These are phyloP conservation scores for Geococcyx californianus DNA, from an alignment of 2,113 vertebrate genomes.

Conservation along the genomic window DNA sequence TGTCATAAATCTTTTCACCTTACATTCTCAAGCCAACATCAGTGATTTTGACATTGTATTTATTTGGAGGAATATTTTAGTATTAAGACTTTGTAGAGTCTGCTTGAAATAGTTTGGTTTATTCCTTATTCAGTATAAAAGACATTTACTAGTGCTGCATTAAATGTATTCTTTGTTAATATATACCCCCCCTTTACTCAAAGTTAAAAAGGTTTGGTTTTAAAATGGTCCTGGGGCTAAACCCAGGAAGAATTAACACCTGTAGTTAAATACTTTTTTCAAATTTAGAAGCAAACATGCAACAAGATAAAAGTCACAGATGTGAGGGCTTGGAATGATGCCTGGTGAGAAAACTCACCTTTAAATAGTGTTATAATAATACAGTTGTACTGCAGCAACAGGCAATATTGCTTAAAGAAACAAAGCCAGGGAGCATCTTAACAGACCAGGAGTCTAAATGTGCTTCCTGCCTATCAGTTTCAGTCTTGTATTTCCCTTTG, in stretches of 20 bases:
- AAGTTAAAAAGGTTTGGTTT: constrained; percentile 65
- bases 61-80: background rate
- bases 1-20: background rate
- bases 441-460: background rate
- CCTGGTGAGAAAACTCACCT: constrained; percentile 50
- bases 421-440: background rate
- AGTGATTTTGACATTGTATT: background rate
- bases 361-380: background rate
- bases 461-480: background rate
- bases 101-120: background rate
- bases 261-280: constrained; percentile 67
- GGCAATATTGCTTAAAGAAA: background rate
- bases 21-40: background rate
- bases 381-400: background rate
- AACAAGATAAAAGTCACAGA: constrained; percentile 69
- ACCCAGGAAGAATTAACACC: constrained; percentile 62
- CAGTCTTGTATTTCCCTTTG: background rate
- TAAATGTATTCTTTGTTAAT: constrained; percentile 32
- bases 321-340: constrained; percentile 62
- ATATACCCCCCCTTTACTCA: constrained; percentile 36
- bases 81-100: background rate
- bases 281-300: constrained; percentile 61
- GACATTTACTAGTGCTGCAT: background rate
- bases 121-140: background rate
- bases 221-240: constrained; percentile 58